phyloP scores from a whole-genome alignment of 2,113 vertebrate genomes.

The Dicaeum eximium region DNA sequence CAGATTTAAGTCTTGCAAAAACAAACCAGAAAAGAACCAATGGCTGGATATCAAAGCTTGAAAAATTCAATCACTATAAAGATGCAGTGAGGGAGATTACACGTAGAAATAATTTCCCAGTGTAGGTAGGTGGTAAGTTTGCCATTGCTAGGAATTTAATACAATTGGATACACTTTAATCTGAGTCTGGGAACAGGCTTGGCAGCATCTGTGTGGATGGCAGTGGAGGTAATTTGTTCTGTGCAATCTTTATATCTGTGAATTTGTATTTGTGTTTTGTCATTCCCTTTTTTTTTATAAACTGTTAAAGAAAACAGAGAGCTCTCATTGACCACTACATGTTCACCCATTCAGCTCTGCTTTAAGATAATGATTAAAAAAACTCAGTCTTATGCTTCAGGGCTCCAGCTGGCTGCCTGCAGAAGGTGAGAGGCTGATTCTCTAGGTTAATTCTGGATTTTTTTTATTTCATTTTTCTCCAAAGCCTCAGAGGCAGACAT shows the following conservation, averaged over 20 bases:
- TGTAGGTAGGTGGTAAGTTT: slow-evolving; percentile 40
- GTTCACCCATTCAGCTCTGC: not conserved
- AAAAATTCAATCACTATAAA: slow-evolving; percentile 30
- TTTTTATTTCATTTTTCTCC: not conserved
- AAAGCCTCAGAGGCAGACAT: not conserved
- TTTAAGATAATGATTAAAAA: not conserved
- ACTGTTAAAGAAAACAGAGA: not conserved
- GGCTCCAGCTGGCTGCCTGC: not conserved
- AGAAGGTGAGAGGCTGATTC: not conserved
- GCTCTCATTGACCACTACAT: not conserved
- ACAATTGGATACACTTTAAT: slow-evolving; percentile 34
- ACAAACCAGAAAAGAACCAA: not conserved
- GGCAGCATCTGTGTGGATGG: not conserved
- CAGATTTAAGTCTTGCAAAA: slow-evolving; percentile 5
- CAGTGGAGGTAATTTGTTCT: not conserved
- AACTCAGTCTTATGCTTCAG: not conserved
- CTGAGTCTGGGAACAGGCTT: not conserved
- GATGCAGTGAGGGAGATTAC: slow-evolving; percentile 1
- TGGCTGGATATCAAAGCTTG: slow-evolving; percentile 20
- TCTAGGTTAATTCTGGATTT: not conserved
- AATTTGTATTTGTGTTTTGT: slow-evolving; percentile 25
- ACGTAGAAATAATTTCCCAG: slow-evolving; percentile 10
- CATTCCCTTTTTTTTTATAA: not conserved
- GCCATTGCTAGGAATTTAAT: slow-evolving; percentile 47
- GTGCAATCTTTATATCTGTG: not conserved